Conservation (phyloP, 2,113 vertebrate species). For the Zosterops borbonicus region DNA sequence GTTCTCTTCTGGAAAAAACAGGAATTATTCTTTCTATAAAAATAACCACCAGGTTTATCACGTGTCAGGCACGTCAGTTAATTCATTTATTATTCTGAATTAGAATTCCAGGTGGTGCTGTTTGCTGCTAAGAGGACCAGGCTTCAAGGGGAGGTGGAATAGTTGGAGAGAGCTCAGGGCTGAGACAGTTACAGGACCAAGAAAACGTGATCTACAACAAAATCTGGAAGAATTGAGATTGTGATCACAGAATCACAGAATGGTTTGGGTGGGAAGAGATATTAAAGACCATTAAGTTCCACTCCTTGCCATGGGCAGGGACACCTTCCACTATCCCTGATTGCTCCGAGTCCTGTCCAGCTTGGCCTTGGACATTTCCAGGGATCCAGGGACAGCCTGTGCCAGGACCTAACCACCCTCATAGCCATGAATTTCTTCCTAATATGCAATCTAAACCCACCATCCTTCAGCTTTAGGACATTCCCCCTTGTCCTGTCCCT, state of each 20-base stretch:
- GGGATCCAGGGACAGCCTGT: background rate
- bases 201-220: background rate
- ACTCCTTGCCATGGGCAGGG: background rate
- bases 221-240: background rate
- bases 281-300: rapidly evolving
- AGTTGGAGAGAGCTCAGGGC: background rate
- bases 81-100: background rate
- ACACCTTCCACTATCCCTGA: background rate
- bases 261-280: background rate
- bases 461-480: no score
- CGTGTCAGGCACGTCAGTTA: background rate
- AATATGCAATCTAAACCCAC: rapidly evolving
- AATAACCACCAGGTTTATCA: background rate
- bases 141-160: background rate
- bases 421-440: rapidly evolving
- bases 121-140: background rate
- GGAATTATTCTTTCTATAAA: background rate
- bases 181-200: background rate
- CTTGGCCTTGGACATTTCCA: background rate
- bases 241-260: background rate
- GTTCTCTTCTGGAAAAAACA: background rate
- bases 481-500: background rate
- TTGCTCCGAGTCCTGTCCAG: rapidly evolving
- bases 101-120: background rate
- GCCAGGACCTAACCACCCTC: background rate